These are phyloP conservation scores for Ecliptopera silaceata DNA, from an alignment of 2,888 invertebrate genomes.

Conservation along the genomic window DNA sequence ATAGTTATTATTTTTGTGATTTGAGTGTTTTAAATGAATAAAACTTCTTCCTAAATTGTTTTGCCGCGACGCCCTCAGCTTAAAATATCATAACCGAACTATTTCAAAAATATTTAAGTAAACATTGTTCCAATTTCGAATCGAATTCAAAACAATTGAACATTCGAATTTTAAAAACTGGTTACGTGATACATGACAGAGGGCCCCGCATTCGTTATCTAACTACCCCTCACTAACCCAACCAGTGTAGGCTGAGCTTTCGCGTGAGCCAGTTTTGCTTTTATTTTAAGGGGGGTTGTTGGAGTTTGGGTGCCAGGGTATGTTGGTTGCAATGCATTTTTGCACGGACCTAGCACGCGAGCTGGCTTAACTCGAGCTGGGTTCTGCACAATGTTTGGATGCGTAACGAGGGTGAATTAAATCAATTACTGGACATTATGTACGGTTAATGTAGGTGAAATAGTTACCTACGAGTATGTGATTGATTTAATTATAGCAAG, in stretches of 20 bases:
- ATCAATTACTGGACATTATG: constrained; percentile 25
- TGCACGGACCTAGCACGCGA: constrained; percentile 77
- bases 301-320: constrained; percentile 54
- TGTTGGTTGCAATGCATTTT: constrained; percentile 75
- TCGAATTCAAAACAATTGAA: constrained; percentile 40
- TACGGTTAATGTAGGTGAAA: constrained; percentile 24
- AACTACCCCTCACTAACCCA: constrained; percentile 57
- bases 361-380: constrained; percentile 63
- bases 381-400: constrained; percentile 53
- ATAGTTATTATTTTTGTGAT: too few species aligned
- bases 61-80: too few species aligned
- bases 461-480: constrained; percentile 8
- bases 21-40: too few species aligned
- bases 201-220: constrained; percentile 67
- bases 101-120: background rate
- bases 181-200: constrained; percentile 72
- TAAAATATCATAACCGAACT: too few species aligned
- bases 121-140: constrained; percentile 30
- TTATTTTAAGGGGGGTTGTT: constrained; percentile 53
- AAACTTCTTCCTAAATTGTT: too few species aligned
- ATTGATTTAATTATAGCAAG: background rate
- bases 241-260: constrained; percentile 62
- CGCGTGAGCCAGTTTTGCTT: constrained; percentile 49
- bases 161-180: constrained; percentile 52
- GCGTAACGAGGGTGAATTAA: constrained; percentile 22